Percentiles rank a stretch among this genome's conserved stretches.
Evolutionary conservation across 2,888 invertebrate species (phyloP).

Genomic region (Oxytorus armatus): DNA sequence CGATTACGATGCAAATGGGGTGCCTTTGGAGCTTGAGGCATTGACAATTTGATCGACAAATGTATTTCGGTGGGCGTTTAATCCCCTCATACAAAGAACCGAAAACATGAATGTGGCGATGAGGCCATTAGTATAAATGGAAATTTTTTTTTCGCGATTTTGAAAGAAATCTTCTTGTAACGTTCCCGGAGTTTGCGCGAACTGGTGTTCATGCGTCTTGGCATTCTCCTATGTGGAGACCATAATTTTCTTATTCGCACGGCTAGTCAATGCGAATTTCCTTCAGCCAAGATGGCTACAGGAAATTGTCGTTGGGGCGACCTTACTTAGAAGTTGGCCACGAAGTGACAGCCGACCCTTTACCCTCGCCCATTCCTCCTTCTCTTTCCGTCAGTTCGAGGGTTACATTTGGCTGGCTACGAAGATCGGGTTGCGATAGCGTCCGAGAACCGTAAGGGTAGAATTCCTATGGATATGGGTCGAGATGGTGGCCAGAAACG

Average conservation of each 20-base stretch:
- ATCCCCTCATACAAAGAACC: background rate
- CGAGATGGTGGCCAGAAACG: constrained; percentile 42
- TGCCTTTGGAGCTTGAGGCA: constrained; percentile 26
- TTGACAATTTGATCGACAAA: background rate
- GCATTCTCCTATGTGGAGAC: background rate
- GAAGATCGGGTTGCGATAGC: constrained; percentile 63
- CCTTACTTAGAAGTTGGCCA: constrained; percentile 80
- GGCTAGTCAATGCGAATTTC: constrained; percentile 40
- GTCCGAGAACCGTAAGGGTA: constrained; percentile 33
- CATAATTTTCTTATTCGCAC: constrained; percentile 22
- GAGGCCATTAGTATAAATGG: no score
- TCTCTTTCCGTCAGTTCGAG: constrained; percentile 32
- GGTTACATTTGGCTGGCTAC: constrained; percentile 44
- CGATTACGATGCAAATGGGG: constrained; percentile 51
- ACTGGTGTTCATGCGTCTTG: no score
- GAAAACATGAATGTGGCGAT: background rate
- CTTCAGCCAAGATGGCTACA: constrained; percentile 81
- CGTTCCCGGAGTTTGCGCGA: no score
- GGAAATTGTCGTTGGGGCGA: constrained; percentile 83
- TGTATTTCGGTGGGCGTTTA: background rate
- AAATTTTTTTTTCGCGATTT: no score
- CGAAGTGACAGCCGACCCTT: constrained; percentile 54
- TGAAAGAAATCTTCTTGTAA: no score
- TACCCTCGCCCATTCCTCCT: constrained; percentile 31
- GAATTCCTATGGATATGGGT: constrained; percentile 47